Evolutionary conservation across 2,888 invertebrate species (phyloP).

Genomic region (Rhagium mordax): DNA sequence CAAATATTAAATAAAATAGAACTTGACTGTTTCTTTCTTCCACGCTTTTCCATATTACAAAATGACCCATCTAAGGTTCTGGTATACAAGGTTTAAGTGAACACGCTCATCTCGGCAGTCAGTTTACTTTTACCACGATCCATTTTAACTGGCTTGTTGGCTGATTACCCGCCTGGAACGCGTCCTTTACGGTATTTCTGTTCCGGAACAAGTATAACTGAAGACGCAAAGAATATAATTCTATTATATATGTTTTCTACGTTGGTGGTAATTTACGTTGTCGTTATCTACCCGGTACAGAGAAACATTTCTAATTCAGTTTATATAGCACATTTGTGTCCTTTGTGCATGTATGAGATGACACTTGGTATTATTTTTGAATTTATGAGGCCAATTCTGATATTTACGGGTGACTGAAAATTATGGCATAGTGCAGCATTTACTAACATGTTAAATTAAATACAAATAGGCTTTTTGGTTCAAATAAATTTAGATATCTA

Average conservation of each 20-base stretch:
- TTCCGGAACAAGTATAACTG: conserved; percentile 50
- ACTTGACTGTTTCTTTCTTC: not conserved
- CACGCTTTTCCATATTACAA: not conserved
- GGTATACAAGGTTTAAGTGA: not conserved
- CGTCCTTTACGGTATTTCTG: conserved; percentile 52
- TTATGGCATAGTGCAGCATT: not conserved
- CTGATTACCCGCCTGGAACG: conserved; percentile 55
- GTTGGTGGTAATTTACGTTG: conserved; percentile 16
- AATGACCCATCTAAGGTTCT: not conserved
- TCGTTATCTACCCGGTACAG: conserved; percentile 18
- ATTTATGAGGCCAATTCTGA: not conserved
- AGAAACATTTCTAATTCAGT: not conserved
- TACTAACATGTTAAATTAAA: not conserved
- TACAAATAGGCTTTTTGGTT: not conserved
- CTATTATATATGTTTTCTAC: conserved; percentile 44
- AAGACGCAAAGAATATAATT: conserved; percentile 53
- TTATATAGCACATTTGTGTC: not conserved
- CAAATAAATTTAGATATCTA: too few species aligned
- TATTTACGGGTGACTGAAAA: not conserved
- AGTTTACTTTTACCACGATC: conserved; percentile 37
- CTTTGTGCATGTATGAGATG: not conserved
- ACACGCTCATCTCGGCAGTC: not conserved
- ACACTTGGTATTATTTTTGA: not conserved
- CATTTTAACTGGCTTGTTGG: conserved; percentile 50
- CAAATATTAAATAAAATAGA: not conserved